Conservation (phyloP, 2,888 invertebrate genomes). For the Trissonchulus sp. region DNA sequence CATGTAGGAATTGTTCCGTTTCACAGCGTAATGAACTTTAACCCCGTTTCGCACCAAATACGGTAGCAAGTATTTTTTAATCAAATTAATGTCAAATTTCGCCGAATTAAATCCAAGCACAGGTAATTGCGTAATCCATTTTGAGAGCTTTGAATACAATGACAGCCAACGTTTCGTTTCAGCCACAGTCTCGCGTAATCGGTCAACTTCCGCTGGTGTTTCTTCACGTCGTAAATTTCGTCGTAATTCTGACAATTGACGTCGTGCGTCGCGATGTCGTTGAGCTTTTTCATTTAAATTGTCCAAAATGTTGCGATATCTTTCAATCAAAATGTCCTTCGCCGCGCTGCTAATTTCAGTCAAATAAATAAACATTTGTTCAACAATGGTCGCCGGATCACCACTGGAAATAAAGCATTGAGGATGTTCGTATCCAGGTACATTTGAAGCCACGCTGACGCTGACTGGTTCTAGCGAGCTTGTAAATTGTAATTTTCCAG, state of each 20-base stretch:
- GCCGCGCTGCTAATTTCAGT: neutral
- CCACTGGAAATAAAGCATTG: constrained; percentile 17
- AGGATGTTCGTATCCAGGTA: constrained; percentile 12
- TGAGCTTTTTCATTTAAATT: neutral
- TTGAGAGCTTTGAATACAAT: neutral
- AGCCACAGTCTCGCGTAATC: neutral
- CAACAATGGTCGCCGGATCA: neutral
- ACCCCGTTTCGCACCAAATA: neutral
- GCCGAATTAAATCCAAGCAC: constrained; percentile 20
- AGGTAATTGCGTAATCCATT: neutral
- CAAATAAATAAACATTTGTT: neutral
- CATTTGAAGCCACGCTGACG: constrained; percentile 6
- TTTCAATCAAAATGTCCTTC: neutral
- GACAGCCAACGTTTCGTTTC: neutral
- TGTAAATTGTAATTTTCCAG: neutral
- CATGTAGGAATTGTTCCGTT: constrained; percentile 12
- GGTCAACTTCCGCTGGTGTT: neutral
- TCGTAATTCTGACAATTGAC: neutral
- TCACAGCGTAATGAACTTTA: neutral
- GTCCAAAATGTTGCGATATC: neutral
- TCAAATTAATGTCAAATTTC: constrained; percentile 22
- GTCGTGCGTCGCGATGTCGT: neutral
- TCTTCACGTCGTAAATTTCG: neutral
- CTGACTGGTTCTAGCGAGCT: neutral
- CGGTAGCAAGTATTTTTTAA: constrained; percentile 18